These are phyloP conservation scores for Nymphalis polychloros DNA, from an alignment of 2,888 invertebrate genomes.

Conservation along the genomic window DNA sequence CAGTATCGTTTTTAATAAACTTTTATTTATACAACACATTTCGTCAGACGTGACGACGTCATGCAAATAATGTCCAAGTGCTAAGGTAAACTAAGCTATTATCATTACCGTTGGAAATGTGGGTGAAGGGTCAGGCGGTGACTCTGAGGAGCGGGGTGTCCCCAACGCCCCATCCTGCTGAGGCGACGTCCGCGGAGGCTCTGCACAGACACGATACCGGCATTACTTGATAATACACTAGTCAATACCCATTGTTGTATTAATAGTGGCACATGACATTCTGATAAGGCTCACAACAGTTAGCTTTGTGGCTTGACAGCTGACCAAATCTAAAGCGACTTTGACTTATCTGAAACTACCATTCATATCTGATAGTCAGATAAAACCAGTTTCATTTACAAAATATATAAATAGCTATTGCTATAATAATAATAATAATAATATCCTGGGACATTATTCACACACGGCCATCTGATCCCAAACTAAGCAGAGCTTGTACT, in stretches of 20 bases:
- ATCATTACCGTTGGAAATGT: slow-evolving; percentile 75
- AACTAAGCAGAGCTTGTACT: too few relatives aligned
- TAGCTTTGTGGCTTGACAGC: slow-evolving; percentile 6
- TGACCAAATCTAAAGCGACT: neutral
- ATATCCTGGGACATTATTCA: too few relatives aligned
- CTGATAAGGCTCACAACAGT: slow-evolving; percentile 19
- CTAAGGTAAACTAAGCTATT: slow-evolving; percentile 12
- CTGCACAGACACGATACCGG: slow-evolving; percentile 69
- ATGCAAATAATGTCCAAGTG: slow-evolving; percentile 9
- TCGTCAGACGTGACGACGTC: slow-evolving; percentile 1
- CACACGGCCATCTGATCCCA: too few relatives aligned
- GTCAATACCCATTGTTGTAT: slow-evolving; percentile 28
- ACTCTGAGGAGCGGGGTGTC: slow-evolving; percentile 69
- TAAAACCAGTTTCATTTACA: too few relatives aligned
- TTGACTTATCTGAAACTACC: neutral
- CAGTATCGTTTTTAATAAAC: neutral
- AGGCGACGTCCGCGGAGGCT: slow-evolving; percentile 89
- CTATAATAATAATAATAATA: too few relatives aligned
- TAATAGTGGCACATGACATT: slow-evolving; percentile 16
- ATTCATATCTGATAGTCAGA: neutral
- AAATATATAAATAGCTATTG: too few relatives aligned
- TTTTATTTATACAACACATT: neutral
- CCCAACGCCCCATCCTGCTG: slow-evolving; percentile 86
- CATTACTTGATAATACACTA: slow-evolving; percentile 43
- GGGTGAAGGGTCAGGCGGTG: slow-evolving; percentile 74